phyloP scores from a whole-genome alignment of 2,797 vertebrate genomes.

The Philypnodon macrostomus region DNA sequence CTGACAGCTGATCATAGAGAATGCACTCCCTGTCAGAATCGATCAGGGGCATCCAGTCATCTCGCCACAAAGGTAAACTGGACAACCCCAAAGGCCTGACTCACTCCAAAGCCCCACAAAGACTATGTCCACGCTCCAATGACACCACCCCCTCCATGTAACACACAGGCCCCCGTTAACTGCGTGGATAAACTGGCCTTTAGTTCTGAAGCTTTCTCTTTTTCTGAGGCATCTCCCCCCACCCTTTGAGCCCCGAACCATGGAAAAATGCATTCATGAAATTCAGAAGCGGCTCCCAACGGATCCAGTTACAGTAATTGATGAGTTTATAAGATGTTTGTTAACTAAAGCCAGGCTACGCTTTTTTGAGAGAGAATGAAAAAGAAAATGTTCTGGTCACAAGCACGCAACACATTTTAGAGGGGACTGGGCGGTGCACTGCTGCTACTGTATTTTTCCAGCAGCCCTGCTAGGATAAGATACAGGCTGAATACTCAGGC shows the following conservation, averaged over 20 bases:
- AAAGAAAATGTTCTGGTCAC: conserved; percentile 50
- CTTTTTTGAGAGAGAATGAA: conserved; percentile 45
- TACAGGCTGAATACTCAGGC: conserved; percentile 35
- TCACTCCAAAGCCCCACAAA: conserved; percentile 64
- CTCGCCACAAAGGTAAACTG: conserved; percentile 69
- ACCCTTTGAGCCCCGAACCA: conserved; percentile 40
- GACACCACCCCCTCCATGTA: conserved; percentile 45
- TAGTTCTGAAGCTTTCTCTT: conserved; percentile 23
- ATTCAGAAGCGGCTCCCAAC: conserved; percentile 72
- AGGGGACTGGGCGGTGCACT: conserved; percentile 21
- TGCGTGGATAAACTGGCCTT: conserved; percentile 37
- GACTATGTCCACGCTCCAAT: conserved; percentile 53
- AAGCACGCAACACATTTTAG: conserved; percentile 19
- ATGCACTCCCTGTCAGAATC: conserved; percentile 80
- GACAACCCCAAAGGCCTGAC: conserved; percentile 66
- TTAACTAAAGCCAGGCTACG: conserved; percentile 62
- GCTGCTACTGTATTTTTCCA: conserved; percentile 66
- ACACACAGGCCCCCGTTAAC: conserved; percentile 40
- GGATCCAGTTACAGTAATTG: conserved; percentile 75
- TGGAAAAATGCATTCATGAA: conserved; percentile 72
- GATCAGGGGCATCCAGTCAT: conserved; percentile 76
- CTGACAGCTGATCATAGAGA: conserved; percentile 82
- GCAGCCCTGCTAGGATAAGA: conserved; percentile 23
- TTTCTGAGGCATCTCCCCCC: conserved; percentile 33
- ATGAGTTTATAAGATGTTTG: conserved; percentile 76